Percentiles rank a stretch among this genome's conserved stretches.
Conservation (phyloP, 1,140 invertebrate species). For the Lasaia peninsularis region DNA sequence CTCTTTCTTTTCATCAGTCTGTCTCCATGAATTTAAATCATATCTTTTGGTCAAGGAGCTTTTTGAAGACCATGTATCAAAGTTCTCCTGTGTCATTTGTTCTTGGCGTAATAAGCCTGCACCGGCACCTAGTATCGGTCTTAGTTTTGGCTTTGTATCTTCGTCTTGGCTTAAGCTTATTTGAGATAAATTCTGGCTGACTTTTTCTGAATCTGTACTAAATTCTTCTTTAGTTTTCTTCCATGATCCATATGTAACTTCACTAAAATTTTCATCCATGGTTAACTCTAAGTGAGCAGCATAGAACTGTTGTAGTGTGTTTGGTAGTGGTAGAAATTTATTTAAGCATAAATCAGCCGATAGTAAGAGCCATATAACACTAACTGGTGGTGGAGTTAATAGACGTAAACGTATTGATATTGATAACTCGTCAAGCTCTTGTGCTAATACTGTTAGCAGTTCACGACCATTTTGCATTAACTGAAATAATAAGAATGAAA, state of each 20-base stretch:
- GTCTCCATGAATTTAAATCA: conserved; percentile 64
- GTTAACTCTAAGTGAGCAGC: conserved; percentile 58
- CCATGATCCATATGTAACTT: conserved; percentile 68
- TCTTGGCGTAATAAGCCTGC: conserved; percentile 57
- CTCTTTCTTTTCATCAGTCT: conserved; percentile 49
- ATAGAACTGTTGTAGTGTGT: conserved; percentile 66
- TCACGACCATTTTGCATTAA: conserved; percentile 70
- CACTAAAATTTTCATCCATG: conserved; percentile 55
- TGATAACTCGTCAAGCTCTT: conserved; percentile 61
- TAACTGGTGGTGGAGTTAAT: conserved; percentile 51
- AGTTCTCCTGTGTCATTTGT: conserved; percentile 49
- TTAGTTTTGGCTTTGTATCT: conserved; percentile 57
- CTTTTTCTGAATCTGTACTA: conserved; percentile 37
- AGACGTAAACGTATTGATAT: conserved; percentile 58
- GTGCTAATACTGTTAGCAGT: conserved; percentile 48
- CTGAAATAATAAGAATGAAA: conserved; percentile 33
- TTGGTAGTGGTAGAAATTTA: conserved; percentile 65
- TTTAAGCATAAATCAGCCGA: conserved; percentile 63
- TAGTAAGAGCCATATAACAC: conserved; percentile 62
- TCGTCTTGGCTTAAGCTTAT: conserved; percentile 54
- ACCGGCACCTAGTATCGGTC: conserved; percentile 63
- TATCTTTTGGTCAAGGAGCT: conserved; percentile 54
- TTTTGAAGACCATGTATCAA: conserved; percentile 53
- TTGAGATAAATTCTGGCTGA: conserved; percentile 47
- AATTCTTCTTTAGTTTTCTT: conserved; percentile 53